phyloP scores from a whole-genome alignment of 1,140 invertebrate genomes.

The Neodiprion virginianus region DNA sequence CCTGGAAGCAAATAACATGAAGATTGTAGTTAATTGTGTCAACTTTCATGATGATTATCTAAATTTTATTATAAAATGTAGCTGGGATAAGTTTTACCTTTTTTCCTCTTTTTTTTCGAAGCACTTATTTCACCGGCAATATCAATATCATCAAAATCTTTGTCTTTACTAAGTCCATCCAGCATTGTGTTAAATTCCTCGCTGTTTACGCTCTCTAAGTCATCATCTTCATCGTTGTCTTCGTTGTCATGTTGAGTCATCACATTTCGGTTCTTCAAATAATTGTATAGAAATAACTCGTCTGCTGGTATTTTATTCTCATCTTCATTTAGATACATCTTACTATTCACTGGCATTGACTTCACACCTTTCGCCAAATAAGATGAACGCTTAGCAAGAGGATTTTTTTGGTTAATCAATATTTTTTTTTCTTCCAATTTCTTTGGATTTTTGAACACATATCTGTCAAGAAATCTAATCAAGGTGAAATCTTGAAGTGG shows the following conservation, averaged over 20 bases:
- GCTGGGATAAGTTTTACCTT: conserved; percentile 33
- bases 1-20: not conserved
- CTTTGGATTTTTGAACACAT: conserved; percentile 97
- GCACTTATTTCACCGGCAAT: conserved; percentile 57
- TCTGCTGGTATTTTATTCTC: conserved; percentile 79
- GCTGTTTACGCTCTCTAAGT: conserved; percentile 83
- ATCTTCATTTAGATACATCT: conserved; percentile 73
- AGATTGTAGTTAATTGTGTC: too few relatives aligned
- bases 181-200: conserved; percentile 90
- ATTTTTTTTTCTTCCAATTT: conserved; percentile 60
- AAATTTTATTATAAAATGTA: too few relatives aligned
- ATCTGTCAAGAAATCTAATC: conserved; percentile 90
- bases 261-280: conserved; percentile 47
- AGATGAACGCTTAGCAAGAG: conserved; percentile 60
- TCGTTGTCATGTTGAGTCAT: conserved; percentile 40
- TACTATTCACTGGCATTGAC: conserved; percentile 71
- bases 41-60: too few relatives aligned
- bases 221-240: conserved; percentile 66
- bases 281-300: conserved; percentile 81
- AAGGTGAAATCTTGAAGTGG: conserved; percentile 91
- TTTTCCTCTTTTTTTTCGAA: conserved; percentile 47
- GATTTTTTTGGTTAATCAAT: conserved; percentile 48
- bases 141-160: conserved; percentile 66
- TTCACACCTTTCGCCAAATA: conserved; percentile 69
- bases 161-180: conserved; percentile 66